A percentile compares a stretch with the other conserved stretches of the same genome.
phyloP scores from a whole-genome alignment of 1,140 invertebrate species.

The Caerostris extrusa region DNA sequence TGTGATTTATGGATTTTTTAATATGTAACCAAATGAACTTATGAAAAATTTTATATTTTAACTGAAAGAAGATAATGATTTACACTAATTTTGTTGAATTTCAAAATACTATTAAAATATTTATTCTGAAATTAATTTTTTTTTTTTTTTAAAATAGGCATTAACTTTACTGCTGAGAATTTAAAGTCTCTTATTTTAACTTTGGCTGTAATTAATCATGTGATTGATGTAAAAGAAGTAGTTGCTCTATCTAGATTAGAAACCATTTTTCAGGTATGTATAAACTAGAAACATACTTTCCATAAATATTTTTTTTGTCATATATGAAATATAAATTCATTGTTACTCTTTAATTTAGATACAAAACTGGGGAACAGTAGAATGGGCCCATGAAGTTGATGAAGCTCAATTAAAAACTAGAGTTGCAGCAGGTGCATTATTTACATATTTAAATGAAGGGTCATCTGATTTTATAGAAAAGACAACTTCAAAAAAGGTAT shows the following conservation, averaged over 20 bases:
- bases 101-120: too few species aligned
- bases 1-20: too few species aligned
- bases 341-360: conserved; percentile 33
- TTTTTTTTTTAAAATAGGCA: conserved; percentile 49
- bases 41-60: neutral
- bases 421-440: conserved; percentile 66
- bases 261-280: conserved; percentile 70
- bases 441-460: conserved; percentile 74
- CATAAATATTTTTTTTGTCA: neutral
- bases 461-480: conserved; percentile 50
- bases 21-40: neutral
- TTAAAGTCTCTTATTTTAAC: conserved; percentile 75
- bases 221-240: conserved; percentile 67
- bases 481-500: conserved; percentile 17
- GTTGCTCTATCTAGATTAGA: conserved; percentile 71
- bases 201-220: conserved; percentile 65
- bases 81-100: too few species aligned
- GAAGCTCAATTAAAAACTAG: conserved; percentile 66
- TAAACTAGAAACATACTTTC: neutral
- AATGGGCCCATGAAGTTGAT: conserved; percentile 74
- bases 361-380: conserved; percentile 68
- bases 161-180: conserved; percentile 71
- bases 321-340: neutral
- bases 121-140: neutral
- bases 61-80: neutral